phyloP scores from a whole-genome alignment of 2,797 vertebrate genomes.

The Microctenopoma stevenorrisi region DNA sequence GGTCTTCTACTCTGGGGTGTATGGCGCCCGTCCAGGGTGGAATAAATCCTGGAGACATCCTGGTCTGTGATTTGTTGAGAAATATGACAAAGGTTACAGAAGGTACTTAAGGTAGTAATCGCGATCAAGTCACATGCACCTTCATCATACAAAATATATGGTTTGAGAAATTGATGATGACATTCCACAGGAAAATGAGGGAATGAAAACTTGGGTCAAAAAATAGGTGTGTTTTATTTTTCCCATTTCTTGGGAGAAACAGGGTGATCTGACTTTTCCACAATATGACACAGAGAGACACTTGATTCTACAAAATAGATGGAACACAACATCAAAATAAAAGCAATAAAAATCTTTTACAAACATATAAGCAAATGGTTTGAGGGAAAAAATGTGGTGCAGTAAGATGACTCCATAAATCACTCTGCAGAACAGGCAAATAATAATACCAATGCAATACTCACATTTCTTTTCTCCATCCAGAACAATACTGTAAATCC shows the following conservation, averaged over 20 bases:
- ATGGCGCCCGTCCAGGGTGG: constrained; percentile 85
- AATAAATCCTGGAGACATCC: constrained; percentile 89
- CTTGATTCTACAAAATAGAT: constrained; percentile 46
- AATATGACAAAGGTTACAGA: constrained; percentile 45
- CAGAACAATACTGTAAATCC: constrained; percentile 46
- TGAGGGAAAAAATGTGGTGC: constrained; percentile 26
- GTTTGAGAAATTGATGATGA: constrained; percentile 31
- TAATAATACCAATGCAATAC: constrained; percentile 26
- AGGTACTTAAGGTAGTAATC: constrained; percentile 11
- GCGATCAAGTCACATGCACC: constrained; percentile 17
- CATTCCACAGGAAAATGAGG: constrained; percentile 65
- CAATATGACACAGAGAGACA: constrained; percentile 42
- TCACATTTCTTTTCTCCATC: constrained; percentile 23
- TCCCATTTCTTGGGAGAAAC: constrained; percentile 49
- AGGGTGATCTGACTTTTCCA: constrained; percentile 28
- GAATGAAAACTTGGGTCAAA: constrained; percentile 58
- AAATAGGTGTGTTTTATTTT: constrained; percentile 62
- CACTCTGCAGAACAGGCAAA: constrained; percentile 40
- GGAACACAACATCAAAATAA: constrained; percentile 42
- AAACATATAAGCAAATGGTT: constrained; percentile 39
- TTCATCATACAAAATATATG: constrained; percentile 12
- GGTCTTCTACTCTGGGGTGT: constrained; percentile 89
- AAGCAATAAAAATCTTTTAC: constrained; percentile 19
- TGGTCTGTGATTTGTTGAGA: constrained; percentile 85
- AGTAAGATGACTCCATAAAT: constrained; percentile 30